A percentile compares a stretch with the other conserved stretches of the same genome.
Evolutionary conservation across 2,888 invertebrate genomes (phyloP).

Genomic region (Digitonthophagus gazella): DNA sequence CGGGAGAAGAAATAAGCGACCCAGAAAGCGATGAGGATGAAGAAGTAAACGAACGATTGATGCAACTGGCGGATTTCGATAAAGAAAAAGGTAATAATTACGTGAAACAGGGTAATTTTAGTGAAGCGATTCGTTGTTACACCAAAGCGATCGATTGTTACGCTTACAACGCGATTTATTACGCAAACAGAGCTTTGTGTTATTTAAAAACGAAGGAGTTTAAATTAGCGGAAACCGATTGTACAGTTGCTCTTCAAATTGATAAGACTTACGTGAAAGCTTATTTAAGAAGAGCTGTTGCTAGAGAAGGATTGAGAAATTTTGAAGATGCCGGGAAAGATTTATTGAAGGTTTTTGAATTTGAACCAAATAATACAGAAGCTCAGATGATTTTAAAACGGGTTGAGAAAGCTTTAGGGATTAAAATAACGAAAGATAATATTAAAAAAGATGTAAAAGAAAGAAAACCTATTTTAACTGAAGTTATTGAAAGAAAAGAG

Average conservation of each 20-base stretch:
- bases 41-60: slow-evolving; percentile 56
- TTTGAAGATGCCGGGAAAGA: slow-evolving; percentile 71
- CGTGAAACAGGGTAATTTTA: slow-evolving; percentile 77
- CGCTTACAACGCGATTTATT: slow-evolving; percentile 75
- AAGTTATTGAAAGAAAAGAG: slow-evolving; percentile 28
- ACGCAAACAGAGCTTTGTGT: slow-evolving; percentile 86
- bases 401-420: slow-evolving; percentile 48
- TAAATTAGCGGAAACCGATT: slow-evolving; percentile 71
- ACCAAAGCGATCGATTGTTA: slow-evolving; percentile 82
- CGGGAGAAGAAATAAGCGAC: slow-evolving; percentile 49
- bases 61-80: slow-evolving; percentile 64
- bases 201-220: slow-evolving; percentile 78
- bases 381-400: slow-evolving; percentile 61
- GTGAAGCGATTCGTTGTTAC: slow-evolving; percentile 83
- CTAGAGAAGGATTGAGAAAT: slow-evolving; percentile 69
- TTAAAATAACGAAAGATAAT: neutral
- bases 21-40: slow-evolving; percentile 51
- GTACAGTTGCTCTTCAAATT: slow-evolving; percentile 73
- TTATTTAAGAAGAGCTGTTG: slow-evolving; percentile 75
- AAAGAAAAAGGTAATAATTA: slow-evolving; percentile 81
- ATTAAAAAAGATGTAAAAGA: neutral
- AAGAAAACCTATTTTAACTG: neutral
- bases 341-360: slow-evolving; percentile 63
- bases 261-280: slow-evolving; percentile 84
- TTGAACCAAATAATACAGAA: slow-evolving; percentile 78